These are phyloP conservation scores for Notothenia rossii DNA, from an alignment of 2,113 vertebrate species.

Conservation along the genomic window DNA sequence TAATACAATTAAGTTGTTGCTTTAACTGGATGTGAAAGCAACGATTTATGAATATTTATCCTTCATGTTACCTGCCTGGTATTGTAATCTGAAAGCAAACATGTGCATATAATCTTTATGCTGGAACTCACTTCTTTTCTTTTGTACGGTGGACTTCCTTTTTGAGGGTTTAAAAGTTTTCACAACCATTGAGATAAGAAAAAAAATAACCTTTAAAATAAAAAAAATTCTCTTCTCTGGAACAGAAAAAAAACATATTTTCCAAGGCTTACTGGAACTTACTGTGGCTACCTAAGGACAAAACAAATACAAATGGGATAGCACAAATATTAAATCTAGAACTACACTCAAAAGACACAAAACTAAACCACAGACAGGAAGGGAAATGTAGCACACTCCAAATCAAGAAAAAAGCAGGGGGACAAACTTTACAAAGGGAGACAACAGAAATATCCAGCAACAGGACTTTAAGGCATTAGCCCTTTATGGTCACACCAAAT, in stretches of 20 bases:
- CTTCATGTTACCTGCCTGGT: not conserved
- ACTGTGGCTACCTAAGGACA: slow-evolving; percentile 4
- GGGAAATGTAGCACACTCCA: not conserved
- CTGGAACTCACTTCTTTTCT: not conserved
- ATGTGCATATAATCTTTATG: not conserved
- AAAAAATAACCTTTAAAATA: not conserved
- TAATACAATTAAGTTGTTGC: not conserved
- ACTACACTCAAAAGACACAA: not conserved
- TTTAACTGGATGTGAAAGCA: not conserved
- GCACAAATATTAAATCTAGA: not conserved
- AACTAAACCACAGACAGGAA: not conserved
- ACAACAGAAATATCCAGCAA: not conserved
- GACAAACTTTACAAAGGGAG: not conserved
- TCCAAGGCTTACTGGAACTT: not conserved
- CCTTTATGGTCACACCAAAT: too few relatives aligned
- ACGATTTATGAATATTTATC: not conserved
- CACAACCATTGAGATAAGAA: not conserved
- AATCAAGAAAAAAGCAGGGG: not conserved
- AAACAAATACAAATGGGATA: slow-evolving; percentile 1
- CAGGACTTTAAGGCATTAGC: too few relatives aligned
- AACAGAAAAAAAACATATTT: not conserved
- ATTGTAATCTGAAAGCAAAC: not conserved
- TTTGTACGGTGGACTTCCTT: not conserved
- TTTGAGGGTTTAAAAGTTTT: not conserved
- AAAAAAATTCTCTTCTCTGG: not conserved